These are phyloP conservation scores for Puntigrus tetrazona DNA, from an alignment of 2,113 vertebrate genomes.

Conservation along the genomic window DNA sequence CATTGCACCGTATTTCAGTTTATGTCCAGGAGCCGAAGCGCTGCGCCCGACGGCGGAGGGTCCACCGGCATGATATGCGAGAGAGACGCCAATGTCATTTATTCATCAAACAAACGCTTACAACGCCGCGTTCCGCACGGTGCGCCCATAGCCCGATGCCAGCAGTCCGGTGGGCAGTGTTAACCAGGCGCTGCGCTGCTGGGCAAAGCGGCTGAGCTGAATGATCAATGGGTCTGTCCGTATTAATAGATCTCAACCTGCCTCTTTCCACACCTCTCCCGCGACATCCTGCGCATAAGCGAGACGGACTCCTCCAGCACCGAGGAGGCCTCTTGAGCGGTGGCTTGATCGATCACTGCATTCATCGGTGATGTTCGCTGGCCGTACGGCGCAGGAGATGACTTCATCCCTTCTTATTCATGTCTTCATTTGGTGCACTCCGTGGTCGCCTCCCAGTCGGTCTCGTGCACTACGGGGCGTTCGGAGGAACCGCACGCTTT, in stretches of 20 bases:
- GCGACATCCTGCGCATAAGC: constrained; percentile 15
- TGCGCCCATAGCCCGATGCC: constrained; percentile 34
- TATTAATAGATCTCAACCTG: constrained; percentile 23
- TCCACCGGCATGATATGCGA: constrained; percentile 39
- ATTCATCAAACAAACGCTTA: constrained; percentile 6
- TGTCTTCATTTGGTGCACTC: constrained; percentile 38
- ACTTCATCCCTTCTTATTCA: constrained; percentile 49
- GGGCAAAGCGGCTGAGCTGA: constrained; percentile 7
- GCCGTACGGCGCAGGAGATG: constrained; percentile 27
- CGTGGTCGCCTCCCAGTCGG: constrained; percentile 27
- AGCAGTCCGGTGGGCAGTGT: not conserved
- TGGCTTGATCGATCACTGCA: constrained; percentile 24
- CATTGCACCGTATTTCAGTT: constrained; percentile 44
- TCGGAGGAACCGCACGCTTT: not conserved
- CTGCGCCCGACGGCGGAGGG: constrained; percentile 32
- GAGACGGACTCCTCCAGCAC: constrained; percentile 13
- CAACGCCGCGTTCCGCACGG: not conserved
- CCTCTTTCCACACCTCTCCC: constrained; percentile 34
- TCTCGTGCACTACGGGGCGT: not conserved
- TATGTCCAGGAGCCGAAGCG: constrained; percentile 26
- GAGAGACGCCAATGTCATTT: constrained; percentile 38
- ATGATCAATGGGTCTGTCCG: constrained; percentile 29
- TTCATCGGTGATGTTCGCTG: constrained; percentile 35
- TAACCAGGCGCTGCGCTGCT: constrained; percentile 21
- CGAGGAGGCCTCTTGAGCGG: constrained; percentile 18